Conservation (phyloP, 2,797 vertebrate genomes). For the Sebastes dallii region DNA sequence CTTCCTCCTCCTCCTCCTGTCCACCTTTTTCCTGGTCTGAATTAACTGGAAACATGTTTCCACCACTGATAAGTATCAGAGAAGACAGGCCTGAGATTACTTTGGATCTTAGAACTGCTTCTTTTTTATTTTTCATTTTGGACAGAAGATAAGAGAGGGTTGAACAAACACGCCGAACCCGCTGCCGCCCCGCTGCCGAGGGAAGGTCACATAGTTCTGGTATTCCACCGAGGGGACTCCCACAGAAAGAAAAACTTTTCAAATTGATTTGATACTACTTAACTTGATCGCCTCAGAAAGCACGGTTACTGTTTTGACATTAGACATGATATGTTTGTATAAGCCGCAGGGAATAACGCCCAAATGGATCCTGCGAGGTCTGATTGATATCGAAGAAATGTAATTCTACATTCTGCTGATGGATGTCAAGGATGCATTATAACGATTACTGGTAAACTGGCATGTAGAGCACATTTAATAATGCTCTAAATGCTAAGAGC, state of each 20-base stretch:
- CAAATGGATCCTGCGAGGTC: conserved; percentile 42
- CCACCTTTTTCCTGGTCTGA: conserved; percentile 57
- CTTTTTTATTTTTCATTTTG: conserved; percentile 67
- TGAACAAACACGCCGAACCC: conserved; percentile 65
- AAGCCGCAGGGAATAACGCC: conserved; percentile 12
- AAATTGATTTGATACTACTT: conserved; percentile 59
- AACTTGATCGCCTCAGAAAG: conserved; percentile 49
- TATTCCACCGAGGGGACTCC: conserved; percentile 57
- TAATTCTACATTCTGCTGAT: conserved; percentile 62
- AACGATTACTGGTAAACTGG: conserved; percentile 57
- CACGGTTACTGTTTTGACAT: conserved; percentile 58
- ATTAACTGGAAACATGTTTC: conserved; percentile 76
- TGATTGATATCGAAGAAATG: conserved; percentile 39
- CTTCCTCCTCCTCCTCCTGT: neutral
- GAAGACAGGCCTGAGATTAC: conserved; percentile 68
- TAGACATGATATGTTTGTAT: conserved; percentile 52
- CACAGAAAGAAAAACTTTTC: conserved; percentile 56
- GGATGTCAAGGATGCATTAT: conserved; percentile 63
- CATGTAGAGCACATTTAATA: conserved; percentile 67
- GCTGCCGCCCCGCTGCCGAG: conserved; percentile 29
- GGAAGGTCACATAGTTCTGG: conserved; percentile 63
- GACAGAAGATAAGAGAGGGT: conserved; percentile 57
- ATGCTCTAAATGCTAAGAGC: conserved; percentile 66
- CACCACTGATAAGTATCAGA: conserved; percentile 70
- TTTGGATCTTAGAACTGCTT: conserved; percentile 62